Conservation (phyloP, 2,888 invertebrate genomes). For the Anodontia alba region DNA sequence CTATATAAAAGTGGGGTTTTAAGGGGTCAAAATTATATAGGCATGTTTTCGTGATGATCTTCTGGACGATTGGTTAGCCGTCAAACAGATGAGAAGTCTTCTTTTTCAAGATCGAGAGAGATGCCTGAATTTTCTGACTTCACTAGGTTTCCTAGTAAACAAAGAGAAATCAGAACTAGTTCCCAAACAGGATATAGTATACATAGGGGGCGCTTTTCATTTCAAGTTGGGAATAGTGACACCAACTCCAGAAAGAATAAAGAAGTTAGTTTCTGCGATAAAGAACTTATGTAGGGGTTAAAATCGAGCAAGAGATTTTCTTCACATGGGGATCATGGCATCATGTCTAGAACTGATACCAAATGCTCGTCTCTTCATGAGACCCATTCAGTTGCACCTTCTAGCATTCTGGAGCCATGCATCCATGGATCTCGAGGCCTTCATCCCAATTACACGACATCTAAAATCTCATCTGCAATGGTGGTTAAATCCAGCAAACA, state of each 20-base stretch:
- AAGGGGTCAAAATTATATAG: too few relatives aligned
- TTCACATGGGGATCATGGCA: not conserved
- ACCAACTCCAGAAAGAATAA: constrained; percentile 11
- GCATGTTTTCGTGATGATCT: too few relatives aligned
- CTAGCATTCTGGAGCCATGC: constrained; percentile 19
- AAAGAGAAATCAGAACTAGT: not conserved
- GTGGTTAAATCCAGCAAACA: constrained; percentile 12
- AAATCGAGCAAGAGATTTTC: not conserved
- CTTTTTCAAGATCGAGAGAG: constrained; percentile 1
- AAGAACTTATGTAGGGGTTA: not conserved
- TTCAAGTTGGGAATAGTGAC: not conserved
- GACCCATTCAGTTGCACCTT: constrained; percentile 27
- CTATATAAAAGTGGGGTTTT: too few relatives aligned
- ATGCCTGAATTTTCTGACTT: constrained; percentile 8
- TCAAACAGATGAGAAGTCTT: not conserved
- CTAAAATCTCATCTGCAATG: constrained; percentile 10
- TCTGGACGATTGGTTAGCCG: constrained; percentile 15
- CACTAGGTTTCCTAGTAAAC: constrained; percentile 25
- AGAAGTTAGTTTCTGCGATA: not conserved
- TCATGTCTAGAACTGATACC: not conserved
- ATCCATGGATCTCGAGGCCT: not conserved
- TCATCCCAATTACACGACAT: constrained; percentile 17
- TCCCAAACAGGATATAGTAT: not conserved
- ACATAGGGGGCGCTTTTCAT: not conserved
- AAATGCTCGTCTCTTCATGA: not conserved